Percentiles rank a stretch among this genome's conserved stretches.
Conservation (phyloP, 2,888 invertebrate species). For the Furcula furcula region DNA sequence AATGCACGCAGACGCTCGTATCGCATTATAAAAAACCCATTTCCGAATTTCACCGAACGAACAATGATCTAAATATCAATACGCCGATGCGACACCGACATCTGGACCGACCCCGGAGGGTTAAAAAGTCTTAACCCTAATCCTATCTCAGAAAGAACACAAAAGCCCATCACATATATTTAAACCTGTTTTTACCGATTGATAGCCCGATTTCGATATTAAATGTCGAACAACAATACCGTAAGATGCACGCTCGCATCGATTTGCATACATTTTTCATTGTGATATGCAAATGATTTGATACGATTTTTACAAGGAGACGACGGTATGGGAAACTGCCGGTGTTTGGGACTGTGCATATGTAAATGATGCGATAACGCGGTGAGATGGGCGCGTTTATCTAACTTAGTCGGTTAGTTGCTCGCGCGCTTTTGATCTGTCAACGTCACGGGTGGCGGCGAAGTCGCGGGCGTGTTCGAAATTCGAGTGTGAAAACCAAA, state of each 20-base stretch:
- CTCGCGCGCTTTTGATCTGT: slow-evolving; percentile 69
- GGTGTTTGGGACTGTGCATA: slow-evolving; percentile 48
- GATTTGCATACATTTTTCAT: slow-evolving; percentile 77
- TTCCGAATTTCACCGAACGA: slow-evolving; percentile 54
- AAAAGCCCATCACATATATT: slow-evolving; percentile 62
- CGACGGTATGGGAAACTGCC: slow-evolving; percentile 61
- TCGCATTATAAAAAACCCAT: slow-evolving; percentile 64
- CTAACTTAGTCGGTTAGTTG: slow-evolving; percentile 63
- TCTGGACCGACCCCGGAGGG: slow-evolving; percentile 51
- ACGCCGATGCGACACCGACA: slow-evolving; percentile 63
- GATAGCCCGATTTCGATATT: slow-evolving; percentile 70
- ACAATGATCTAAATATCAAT: slow-evolving; percentile 65
- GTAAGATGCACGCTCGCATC: slow-evolving; percentile 47
- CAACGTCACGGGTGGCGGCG: slow-evolving; percentile 51
- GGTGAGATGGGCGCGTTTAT: slow-evolving; percentile 57
- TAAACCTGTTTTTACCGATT: slow-evolving; percentile 79
- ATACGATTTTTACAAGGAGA: slow-evolving; percentile 55
- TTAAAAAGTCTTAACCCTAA: slow-evolving; percentile 65
- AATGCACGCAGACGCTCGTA: slow-evolving; percentile 46
- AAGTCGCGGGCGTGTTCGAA: slow-evolving; percentile 31
- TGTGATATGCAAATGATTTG: slow-evolving; percentile 69
- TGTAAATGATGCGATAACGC: slow-evolving; percentile 75
- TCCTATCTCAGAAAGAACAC: slow-evolving; percentile 55
- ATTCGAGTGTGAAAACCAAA: slow-evolving; percentile 31
- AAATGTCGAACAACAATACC: slow-evolving; percentile 61